Percentiles rank a stretch among this genome's conserved stretches.
Conservation (phyloP, 2,113 vertebrate genomes). For the Myrmecobius fasciatus region DNA sequence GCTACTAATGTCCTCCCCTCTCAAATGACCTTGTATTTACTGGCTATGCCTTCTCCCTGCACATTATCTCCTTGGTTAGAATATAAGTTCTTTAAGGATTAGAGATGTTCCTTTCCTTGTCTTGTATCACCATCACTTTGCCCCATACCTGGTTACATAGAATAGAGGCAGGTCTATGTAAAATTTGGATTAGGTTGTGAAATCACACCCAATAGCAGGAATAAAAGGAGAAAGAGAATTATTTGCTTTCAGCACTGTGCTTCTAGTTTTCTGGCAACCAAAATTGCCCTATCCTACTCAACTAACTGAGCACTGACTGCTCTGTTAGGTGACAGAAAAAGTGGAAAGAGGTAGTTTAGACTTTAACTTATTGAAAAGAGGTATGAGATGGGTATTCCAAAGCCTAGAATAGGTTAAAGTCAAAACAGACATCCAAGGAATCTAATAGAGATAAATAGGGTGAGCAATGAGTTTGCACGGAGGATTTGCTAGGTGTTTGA, state of each 20-base stretch:
- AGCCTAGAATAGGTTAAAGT: too few relatives aligned
- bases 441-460: neutral
- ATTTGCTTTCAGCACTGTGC: neutral
- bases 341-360: neutral
- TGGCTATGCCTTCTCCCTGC: neutral
- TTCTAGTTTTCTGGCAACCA: neutral
- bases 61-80: neutral
- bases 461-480: neutral
- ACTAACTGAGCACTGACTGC: neutral
- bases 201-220: neutral
- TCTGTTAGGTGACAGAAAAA: neutral
- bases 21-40: neutral
- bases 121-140: neutral
- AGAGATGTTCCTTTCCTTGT: neutral
- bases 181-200: neutral
- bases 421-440: neutral
- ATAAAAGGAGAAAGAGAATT: neutral
- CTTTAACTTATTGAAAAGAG: neutral
- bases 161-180: neutral
- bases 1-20: neutral
- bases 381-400: neutral
- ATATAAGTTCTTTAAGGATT: neutral
- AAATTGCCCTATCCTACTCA: neutral
- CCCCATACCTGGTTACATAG: neutral
- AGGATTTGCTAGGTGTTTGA: neutral